phyloP scores from a whole-genome alignment of 2,888 invertebrate species.

The Coleophora deauratella region DNA sequence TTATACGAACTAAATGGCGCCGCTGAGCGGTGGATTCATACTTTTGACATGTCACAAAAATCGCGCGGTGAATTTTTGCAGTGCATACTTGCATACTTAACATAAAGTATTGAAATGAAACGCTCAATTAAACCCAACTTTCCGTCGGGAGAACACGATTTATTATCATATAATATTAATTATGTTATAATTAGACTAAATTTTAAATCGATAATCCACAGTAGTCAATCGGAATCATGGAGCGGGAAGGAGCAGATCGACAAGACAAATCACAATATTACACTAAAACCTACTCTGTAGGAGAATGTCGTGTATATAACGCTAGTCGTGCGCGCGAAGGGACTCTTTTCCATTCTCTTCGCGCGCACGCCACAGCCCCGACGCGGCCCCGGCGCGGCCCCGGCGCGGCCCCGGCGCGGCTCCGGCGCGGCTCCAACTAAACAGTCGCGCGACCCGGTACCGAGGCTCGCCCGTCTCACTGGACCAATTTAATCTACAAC shows the following conservation, averaged over 20 bases:
- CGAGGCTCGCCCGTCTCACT: no score
- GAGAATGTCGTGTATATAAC: no score
- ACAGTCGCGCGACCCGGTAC: no score
- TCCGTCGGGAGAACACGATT: slow-evolving; percentile 51
- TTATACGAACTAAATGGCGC: no score
- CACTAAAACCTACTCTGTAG: no score
- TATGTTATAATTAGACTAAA: slow-evolving; percentile 60
- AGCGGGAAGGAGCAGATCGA: slow-evolving; percentile 52
- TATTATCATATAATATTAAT: slow-evolving; percentile 30
- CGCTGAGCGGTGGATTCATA: no score
- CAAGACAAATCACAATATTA: slow-evolving; percentile 59
- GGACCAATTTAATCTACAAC: no score
- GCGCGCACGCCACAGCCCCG: slow-evolving; percentile 87
- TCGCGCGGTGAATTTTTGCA: no score
- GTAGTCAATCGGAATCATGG: slow-evolving; percentile 54
- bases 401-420: no score
- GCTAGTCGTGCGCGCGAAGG: slow-evolving; percentile 90
- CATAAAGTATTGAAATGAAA: slow-evolving; percentile 28
- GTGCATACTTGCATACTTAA: neutral
- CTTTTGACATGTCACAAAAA: no score
- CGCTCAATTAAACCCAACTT: slow-evolving; percentile 37
- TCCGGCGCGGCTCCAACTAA: no score
- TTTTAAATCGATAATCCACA: slow-evolving; percentile 63
- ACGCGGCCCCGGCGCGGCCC: no score
- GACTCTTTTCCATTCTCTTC: slow-evolving; percentile 92